These are phyloP conservation scores for Entomobrya multifasciata DNA, from an alignment of 2,888 invertebrate genomes.

Conservation along the genomic window DNA sequence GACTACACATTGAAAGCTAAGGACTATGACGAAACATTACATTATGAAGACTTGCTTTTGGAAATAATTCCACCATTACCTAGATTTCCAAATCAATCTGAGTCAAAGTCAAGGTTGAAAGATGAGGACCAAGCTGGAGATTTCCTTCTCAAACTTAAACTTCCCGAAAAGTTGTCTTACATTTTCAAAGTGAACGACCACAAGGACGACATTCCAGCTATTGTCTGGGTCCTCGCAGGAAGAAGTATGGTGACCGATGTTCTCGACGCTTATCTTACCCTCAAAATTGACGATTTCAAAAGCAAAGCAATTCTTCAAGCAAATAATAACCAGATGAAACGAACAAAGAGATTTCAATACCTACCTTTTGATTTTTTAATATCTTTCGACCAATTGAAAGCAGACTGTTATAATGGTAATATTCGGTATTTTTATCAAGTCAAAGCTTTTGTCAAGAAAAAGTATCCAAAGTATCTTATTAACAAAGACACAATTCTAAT, in stretches of 20 bases:
- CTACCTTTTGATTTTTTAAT: not conserved
- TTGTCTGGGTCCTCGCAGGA: slow-evolving; percentile 18
- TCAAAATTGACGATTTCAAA: not conserved
- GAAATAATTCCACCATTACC: slow-evolving; percentile 1
- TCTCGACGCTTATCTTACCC: slow-evolving; percentile 34
- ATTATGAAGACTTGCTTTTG: not conserved
- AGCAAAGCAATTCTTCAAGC: no score
- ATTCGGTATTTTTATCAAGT: no score
- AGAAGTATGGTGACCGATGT: not conserved
- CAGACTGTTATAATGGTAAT: not conserved
- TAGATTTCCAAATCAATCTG: not conserved
- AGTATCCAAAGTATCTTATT: not conserved
- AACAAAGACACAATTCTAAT: not conserved
- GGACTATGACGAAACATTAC: not conserved
- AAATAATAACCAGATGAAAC: no score
- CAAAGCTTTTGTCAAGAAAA: not conserved
- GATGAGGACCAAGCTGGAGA: not conserved
- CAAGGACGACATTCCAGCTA: slow-evolving; percentile 16
- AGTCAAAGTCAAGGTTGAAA: not conserved
- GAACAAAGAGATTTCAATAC: not conserved
- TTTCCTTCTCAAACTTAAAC: not conserved
- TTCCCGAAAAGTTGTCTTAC: not conserved
- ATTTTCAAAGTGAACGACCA: slow-evolving; percentile 6
- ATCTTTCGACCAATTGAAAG: not conserved
- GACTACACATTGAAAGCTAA: not conserved